Evolutionary conservation across 2,797 vertebrate genomes (phyloP), one percentile per base, ranked within the genome.

Genomic region (Rhodeus uyekii): DNA sequence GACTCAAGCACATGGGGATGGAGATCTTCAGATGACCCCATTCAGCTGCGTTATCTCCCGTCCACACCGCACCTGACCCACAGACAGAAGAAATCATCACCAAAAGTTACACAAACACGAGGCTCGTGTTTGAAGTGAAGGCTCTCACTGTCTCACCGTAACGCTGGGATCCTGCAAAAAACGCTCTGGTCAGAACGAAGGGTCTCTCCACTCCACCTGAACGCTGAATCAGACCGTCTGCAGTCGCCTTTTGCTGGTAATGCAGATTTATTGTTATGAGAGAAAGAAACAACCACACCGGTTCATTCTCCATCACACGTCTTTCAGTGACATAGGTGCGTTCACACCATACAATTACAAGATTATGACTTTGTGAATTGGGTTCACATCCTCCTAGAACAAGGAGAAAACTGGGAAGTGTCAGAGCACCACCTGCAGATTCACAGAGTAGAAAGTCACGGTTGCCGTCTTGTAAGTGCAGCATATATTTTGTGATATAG

Each of bases 141-240:
- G 7, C n/a, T n/a, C n/a, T n/a, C n/a, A n/a, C n/a, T 34, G 34
- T 19, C 95, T 95, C 87, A 98, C 97, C 96, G 0, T 93, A 96
- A 48, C 97, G 96, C 87, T 98, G 97, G 8, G 97, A 97, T 9
- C 97, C 97, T 9, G 97, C 96, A 6, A 98, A 99, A 90, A 97
- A 95, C 3, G 95, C 96, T 68, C 97, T 94, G 74, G 94, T 93
- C 74, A 98, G 91, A 68, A 98, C 97, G 58, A 98, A 99, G 0
- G 97, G 96, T 0, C 97, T 93, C 82, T 96, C 96, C 4, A 91
- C 78, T 9, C 97, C 96, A 1, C 95, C 95, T 0, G 97, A 98
- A 63, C 97, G 94, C 89, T 93, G 93, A 82, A 96, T 91, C 86
- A 91, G 91, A 73, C 97, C 97, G 8, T 97, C 93, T 0, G 95